A percentile compares a stretch with the other conserved stretches of the same genome.
phyloP scores from a whole-genome alignment of 2,797 vertebrate genomes.

The Alca torda region DNA sequence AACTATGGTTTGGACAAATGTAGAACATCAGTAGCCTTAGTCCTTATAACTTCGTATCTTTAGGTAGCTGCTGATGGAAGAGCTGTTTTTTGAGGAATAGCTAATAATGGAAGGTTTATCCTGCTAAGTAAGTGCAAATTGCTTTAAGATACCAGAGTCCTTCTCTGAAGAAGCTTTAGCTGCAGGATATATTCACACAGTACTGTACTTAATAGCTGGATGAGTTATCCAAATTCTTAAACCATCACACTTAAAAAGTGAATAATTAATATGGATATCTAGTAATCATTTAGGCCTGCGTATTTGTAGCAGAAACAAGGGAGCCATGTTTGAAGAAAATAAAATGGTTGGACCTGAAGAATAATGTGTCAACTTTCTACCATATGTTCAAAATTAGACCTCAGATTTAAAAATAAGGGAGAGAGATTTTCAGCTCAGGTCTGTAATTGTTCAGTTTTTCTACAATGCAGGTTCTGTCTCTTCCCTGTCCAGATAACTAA shows the following conservation, averaged over 20 bases:
- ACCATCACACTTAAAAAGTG: not conserved
- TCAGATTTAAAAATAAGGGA: not conserved
- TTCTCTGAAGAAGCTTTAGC: not conserved
- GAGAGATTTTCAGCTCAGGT: not conserved
- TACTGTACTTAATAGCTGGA: not conserved
- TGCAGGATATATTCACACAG: not conserved
- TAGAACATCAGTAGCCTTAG: not conserved
- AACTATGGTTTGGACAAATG: not conserved
- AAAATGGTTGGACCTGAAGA: not conserved
- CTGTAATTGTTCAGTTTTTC: not conserved
- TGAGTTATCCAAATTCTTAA: not conserved
- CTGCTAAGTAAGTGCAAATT: not conserved
- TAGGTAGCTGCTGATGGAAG: not conserved
- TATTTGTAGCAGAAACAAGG: not conserved
- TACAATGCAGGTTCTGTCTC: not conserved
- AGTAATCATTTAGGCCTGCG: not conserved
- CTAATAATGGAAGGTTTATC: not conserved
- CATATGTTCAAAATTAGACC: not conserved
- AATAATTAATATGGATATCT: not conserved
- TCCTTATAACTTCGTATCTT: not conserved
- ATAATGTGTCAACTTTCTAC: fast-evolving
- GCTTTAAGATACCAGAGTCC: not conserved
- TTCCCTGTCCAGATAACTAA: not conserved
- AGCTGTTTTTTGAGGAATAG: not conserved
- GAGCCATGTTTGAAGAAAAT: not conserved